Conservation (phyloP, 2,888 invertebrate genomes). For the Cetonia aurata region DNA sequence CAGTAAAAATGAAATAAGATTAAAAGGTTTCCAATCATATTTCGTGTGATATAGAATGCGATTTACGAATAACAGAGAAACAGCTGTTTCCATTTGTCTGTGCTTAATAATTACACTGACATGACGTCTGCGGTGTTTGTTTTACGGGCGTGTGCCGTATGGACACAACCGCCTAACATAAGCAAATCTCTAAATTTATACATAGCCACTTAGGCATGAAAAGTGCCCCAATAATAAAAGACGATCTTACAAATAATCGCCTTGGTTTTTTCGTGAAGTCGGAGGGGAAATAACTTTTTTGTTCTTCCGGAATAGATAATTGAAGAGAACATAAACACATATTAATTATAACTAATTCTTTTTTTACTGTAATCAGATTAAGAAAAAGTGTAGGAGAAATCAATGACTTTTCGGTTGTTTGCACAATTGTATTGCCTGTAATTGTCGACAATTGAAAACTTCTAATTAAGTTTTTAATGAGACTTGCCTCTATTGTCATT, state of each 20-base stretch:
- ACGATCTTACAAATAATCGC: constrained; percentile 18
- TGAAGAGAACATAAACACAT: too few relatives aligned
- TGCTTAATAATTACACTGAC: constrained; percentile 54
- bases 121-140: constrained; percentile 52
- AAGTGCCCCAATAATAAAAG: constrained; percentile 42
- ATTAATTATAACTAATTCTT: too few relatives aligned
- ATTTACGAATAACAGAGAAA: constrained; percentile 35
- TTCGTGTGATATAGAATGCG: constrained; percentile 17
- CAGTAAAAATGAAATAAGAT: constrained; percentile 26
- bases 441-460: too few relatives aligned
- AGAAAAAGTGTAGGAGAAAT: too few relatives aligned
- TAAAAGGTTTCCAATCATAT: constrained; percentile 19
- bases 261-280: constrained; percentile 15
- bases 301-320: neutral
- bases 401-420: too few relatives aligned
- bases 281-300: neutral
- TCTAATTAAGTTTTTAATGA: too few relatives aligned
- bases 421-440: too few relatives aligned
- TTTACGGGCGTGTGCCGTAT: constrained; percentile 53
- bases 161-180: constrained; percentile 51
- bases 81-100: constrained; percentile 54
- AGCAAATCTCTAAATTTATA: constrained; percentile 52
- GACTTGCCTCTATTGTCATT: too few relatives aligned
- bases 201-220: constrained; percentile 43
- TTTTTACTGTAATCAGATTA: too few relatives aligned